Conservation (phyloP, 2,888 invertebrate genomes). For the Lepidocyrtinus sp. region DNA sequence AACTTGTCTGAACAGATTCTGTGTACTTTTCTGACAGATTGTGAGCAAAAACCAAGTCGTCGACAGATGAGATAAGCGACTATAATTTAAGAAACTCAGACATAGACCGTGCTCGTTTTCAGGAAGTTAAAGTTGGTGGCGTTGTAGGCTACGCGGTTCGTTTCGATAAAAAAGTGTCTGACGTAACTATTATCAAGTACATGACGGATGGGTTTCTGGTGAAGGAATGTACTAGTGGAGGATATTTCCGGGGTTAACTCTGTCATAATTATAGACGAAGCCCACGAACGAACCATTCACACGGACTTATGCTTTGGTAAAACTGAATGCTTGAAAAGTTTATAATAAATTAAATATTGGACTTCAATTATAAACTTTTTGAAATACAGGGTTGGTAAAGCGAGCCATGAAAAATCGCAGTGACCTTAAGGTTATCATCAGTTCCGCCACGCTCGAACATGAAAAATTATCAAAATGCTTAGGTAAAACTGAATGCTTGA, state of each 20-base stretch:
- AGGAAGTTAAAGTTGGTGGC: slow-evolving; percentile 73
- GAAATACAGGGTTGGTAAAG: slow-evolving; percentile 75
- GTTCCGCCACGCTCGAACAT: slow-evolving; percentile 97
- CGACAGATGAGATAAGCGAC: too few species aligned
- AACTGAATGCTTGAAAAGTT: not conserved
- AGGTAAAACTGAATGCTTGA: slow-evolving; percentile 94
- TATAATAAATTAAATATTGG: too few species aligned
- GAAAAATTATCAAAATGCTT: slow-evolving; percentile 99
- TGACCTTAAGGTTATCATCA: slow-evolving; percentile 97
- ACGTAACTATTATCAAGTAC: slow-evolving; percentile 88
- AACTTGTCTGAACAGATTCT: too few species aligned
- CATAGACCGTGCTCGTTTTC: too few species aligned
- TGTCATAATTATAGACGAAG: slow-evolving; percentile 93
- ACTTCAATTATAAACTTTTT: slow-evolving; percentile 37
- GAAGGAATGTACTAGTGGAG: slow-evolving; percentile 85
- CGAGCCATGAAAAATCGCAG: slow-evolving; percentile 90
- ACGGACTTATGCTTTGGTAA: slow-evolving; percentile 83
- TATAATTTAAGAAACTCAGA: too few species aligned
- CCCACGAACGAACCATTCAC: slow-evolving; percentile 94
- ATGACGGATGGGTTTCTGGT: slow-evolving; percentile 96
- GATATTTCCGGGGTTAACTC: slow-evolving; percentile 80
- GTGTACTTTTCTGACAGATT: too few species aligned
- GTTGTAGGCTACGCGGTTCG: slow-evolving; percentile 83
- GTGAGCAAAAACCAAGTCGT: too few species aligned
- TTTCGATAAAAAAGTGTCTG: slow-evolving; percentile 85